Conservation (phyloP, 2,888 invertebrate genomes). For the Ashinkailepas kermadecensis region DNA sequence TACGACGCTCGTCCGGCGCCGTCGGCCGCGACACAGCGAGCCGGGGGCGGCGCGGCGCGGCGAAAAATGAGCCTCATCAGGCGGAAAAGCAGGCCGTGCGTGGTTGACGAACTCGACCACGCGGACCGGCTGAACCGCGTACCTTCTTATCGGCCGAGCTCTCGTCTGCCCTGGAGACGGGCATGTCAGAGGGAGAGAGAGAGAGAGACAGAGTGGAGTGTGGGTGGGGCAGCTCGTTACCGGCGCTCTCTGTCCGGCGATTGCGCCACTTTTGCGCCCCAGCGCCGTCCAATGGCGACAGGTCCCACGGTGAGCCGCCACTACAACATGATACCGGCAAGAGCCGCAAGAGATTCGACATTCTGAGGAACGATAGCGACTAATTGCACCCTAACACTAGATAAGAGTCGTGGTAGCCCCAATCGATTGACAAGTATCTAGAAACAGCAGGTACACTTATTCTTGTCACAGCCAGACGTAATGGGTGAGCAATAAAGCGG, state of each 20-base stretch:
- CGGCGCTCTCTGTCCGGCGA: background rate
- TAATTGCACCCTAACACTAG: too few species aligned
- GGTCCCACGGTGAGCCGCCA: background rate
- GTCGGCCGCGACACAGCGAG: background rate
- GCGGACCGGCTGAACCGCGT: background rate
- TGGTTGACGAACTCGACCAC: background rate
- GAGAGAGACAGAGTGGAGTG: too few species aligned
- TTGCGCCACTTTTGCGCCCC: background rate
- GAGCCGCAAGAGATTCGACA: too few species aligned
- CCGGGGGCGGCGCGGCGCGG: background rate
- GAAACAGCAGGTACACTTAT: too few species aligned
- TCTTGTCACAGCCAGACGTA: too few species aligned
- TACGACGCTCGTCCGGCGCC: background rate
- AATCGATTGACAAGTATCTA: too few species aligned
- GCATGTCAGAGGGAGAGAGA: background rate
- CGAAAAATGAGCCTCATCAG: constrained; percentile 15
- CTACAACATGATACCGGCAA: too few species aligned
- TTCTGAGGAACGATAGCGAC: too few species aligned
- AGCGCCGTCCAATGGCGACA: background rate
- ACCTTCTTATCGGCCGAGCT: background rate
- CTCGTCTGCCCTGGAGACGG: background rate
- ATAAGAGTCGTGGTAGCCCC: too few species aligned
- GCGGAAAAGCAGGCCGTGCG: background rate
- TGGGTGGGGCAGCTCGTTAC: background rate
- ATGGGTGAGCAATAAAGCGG: too few species aligned